Conservation (phyloP, 1,140 invertebrate genomes). For the Hypothenemus hampei region DNA sequence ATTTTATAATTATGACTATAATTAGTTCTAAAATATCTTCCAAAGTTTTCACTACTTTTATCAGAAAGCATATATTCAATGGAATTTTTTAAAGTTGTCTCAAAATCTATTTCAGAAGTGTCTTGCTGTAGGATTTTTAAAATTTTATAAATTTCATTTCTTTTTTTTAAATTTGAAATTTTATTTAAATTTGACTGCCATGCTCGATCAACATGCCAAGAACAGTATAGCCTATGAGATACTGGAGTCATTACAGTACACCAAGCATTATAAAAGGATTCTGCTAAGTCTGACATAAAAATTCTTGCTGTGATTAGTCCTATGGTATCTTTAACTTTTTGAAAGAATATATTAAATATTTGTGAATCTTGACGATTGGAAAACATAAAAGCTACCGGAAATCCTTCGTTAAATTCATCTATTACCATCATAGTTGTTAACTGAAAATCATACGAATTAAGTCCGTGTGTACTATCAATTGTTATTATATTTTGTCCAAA, state of each 20-base stretch:
- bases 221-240: neutral
- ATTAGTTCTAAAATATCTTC: conserved; percentile 4
- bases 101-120: neutral
- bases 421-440: conserved; percentile 20
- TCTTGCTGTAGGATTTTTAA: conserved; percentile 6
- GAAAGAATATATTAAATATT: conserved; percentile 19
- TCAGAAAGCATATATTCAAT: neutral
- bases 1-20: neutral
- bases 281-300: conserved; percentile 28
- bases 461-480: conserved; percentile 23
- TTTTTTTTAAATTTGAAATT: neutral
- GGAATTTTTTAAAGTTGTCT: neutral
- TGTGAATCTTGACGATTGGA: conserved; percentile 17
- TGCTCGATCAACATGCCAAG: conserved; percentile 3
- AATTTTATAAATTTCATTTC: neutral
- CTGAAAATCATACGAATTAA: conserved; percentile 26
- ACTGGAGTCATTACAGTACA: conserved; percentile 4
- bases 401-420: conserved; percentile 26
- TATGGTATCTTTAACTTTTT: neutral
- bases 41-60: neutral
- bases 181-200: neutral
- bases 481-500: conserved; percentile 18
- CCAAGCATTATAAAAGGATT: conserved; percentile 17
- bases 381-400: conserved; percentile 25
- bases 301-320: conserved; percentile 10